Percentiles rank a stretch among this genome's conserved stretches.
Conservation (phyloP, 2,888 invertebrate genomes). For the Cryptus armator region DNA sequence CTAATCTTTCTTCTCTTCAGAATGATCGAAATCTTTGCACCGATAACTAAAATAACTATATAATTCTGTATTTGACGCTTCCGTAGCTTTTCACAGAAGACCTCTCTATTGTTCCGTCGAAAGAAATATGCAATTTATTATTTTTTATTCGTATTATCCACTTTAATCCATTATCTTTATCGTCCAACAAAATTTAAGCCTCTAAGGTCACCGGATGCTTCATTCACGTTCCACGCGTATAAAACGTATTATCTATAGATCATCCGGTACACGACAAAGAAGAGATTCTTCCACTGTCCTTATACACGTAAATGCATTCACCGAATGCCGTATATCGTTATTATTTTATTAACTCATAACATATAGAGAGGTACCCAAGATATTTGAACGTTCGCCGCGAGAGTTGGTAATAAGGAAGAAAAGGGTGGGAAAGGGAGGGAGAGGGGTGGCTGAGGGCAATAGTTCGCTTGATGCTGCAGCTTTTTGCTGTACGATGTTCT, state of each 20-base stretch:
- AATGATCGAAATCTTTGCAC: too few species aligned
- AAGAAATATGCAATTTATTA: too few species aligned
- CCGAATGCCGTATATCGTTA: constrained; percentile 75
- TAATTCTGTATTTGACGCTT: too few species aligned
- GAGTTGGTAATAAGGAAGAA: constrained; percentile 60
- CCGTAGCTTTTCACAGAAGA: too few species aligned
- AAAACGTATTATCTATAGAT: constrained; percentile 59
- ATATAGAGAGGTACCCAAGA: constrained; percentile 77
- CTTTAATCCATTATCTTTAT: neutral
- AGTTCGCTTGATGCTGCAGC: constrained; percentile 44
- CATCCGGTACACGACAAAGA: constrained; percentile 3
- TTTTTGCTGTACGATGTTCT: constrained; percentile 45
- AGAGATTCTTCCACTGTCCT: constrained; percentile 10
- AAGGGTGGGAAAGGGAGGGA: neutral
- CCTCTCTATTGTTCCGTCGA: too few species aligned
- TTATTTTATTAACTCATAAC: constrained; percentile 83
- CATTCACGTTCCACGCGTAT: neutral
- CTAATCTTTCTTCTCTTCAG: too few species aligned
- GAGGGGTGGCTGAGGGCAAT: constrained; percentile 3
- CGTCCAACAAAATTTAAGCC: neutral
- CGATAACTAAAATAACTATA: too few species aligned
- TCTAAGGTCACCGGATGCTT: neutral
- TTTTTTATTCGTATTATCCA: too few species aligned
- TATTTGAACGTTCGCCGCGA: constrained; percentile 76
- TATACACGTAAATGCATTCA: constrained; percentile 47